Evolutionary conservation across 2,797 vertebrate genomes (phyloP).

Genomic region (Phoebastria nigripes): DNA sequence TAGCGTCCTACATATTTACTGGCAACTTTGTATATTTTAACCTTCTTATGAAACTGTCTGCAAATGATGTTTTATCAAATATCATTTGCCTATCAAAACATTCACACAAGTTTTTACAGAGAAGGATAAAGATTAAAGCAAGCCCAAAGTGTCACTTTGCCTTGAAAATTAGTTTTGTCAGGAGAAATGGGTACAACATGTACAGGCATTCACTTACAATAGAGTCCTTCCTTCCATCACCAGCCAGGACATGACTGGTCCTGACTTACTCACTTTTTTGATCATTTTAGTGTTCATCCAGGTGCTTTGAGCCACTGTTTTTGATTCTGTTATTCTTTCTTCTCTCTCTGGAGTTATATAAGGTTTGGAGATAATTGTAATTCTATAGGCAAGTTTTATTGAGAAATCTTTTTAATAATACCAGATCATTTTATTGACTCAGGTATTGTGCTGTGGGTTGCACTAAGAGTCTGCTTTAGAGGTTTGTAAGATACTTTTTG

Average conservation of each 20-base stretch:
- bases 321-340: background rate
- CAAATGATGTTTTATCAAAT: background rate
- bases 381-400: background rate
- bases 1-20: background rate
- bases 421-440: background rate
- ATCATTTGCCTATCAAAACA: background rate
- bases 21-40: background rate
- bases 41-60: background rate
- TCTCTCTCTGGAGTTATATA: background rate
- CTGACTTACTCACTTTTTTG: background rate
- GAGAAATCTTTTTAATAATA: background rate
- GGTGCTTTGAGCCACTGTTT: background rate
- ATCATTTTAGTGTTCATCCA: background rate
- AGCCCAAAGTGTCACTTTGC: background rate
- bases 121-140: background rate
- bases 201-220: fast-evolving
- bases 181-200: background rate
- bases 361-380: background rate
- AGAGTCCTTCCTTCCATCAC: background rate
- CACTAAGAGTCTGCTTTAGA: background rate
- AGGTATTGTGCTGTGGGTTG: background rate
- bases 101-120: background rate
- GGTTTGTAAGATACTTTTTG: background rate
- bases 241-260: background rate
- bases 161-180: background rate